Percentiles rank a stretch among this genome's conserved stretches.
Evolutionary conservation across 2,888 invertebrate genomes (phyloP).

Genomic region (Athetis lepigone): DNA sequence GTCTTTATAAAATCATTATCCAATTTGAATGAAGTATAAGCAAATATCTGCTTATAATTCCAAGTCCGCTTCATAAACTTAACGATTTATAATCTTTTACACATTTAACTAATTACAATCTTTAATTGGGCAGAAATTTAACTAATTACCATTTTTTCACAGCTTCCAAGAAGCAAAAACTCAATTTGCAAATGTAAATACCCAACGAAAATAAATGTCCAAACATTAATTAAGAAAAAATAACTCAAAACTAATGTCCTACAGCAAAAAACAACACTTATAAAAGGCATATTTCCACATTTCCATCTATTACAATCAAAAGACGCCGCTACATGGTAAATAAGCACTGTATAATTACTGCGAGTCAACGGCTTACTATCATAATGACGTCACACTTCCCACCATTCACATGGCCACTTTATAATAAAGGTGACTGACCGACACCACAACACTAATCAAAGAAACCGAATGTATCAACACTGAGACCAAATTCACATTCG

Average conservation of each 20-base stretch:
- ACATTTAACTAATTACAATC: too few species aligned
- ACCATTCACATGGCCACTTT: conserved; percentile 57
- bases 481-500: conserved; percentile 77
- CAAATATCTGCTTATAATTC: too few species aligned
- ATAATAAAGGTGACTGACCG: conserved; percentile 57
- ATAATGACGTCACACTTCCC: conserved; percentile 61
- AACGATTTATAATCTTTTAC: too few species aligned
- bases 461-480: conserved; percentile 75
- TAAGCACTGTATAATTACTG: conserved; percentile 62
- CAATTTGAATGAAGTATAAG: too few species aligned
- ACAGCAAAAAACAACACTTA: conserved; percentile 21
- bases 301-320: conserved; percentile 59
- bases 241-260: conserved; percentile 27
- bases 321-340: conserved; percentile 49
- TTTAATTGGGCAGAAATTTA: background rate
- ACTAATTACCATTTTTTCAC: background rate
- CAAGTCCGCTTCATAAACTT: too few species aligned
- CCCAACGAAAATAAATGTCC: conserved; percentile 5
- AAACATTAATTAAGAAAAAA: conserved; percentile 18
- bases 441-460: conserved; percentile 77
- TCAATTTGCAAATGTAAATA: conserved; percentile 19
- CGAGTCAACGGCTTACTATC: conserved; percentile 50
- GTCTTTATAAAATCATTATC: too few species aligned
- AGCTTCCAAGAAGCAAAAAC: conserved; percentile 12
- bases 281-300: conserved; percentile 47